A percentile compares a stretch with the other conserved stretches of the same genome.
These are phyloP conservation scores for Spodoptera frugiperda DNA, from an alignment of 1,140 invertebrate genomes.

Conservation along the genomic window DNA sequence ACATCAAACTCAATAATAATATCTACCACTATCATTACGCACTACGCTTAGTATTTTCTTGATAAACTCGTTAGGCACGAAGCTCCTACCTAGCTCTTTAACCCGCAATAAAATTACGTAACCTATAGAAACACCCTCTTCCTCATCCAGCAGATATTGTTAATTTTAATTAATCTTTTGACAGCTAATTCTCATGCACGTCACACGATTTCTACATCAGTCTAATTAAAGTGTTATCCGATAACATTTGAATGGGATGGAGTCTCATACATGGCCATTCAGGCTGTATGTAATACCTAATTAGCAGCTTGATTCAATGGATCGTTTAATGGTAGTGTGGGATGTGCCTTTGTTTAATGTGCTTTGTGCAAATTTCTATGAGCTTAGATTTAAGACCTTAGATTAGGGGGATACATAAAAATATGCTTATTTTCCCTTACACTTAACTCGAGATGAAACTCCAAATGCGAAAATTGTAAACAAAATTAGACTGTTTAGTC, in stretches of 20 bases:
- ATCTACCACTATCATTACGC: too few relatives aligned
- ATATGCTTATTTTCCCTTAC: too few relatives aligned
- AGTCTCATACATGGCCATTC: slow-evolving; percentile 64
- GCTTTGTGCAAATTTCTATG: slow-evolving; percentile 43
- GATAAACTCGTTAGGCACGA: slow-evolving; percentile 1
- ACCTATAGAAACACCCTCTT: slow-evolving; percentile 8
- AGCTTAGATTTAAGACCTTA: slow-evolving; percentile 12
- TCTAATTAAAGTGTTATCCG: slow-evolving; percentile 70
- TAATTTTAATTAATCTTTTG: slow-evolving; percentile 55
- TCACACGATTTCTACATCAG: slow-evolving; percentile 56
- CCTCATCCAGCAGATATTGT: slow-evolving; percentile 4
- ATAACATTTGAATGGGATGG: slow-evolving; percentile 68
- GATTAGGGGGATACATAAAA: neutral
- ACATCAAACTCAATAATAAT: too few relatives aligned
- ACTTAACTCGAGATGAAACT: too few relatives aligned
- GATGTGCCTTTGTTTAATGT: slow-evolving; percentile 42
- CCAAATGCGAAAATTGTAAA: too few relatives aligned
- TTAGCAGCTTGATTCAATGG: slow-evolving; percentile 70
- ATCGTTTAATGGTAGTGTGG: slow-evolving; percentile 64
- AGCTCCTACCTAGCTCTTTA: slow-evolving; percentile 25
- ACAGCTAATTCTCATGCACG: slow-evolving; percentile 47
- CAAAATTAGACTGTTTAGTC: too few relatives aligned
- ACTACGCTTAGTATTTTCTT: too few relatives aligned
- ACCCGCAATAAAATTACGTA: slow-evolving; percentile 24
- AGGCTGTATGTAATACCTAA: slow-evolving; percentile 65